Conservation (phyloP, 2,797 vertebrate species). For the Mormyrops attenuatus region DNA sequence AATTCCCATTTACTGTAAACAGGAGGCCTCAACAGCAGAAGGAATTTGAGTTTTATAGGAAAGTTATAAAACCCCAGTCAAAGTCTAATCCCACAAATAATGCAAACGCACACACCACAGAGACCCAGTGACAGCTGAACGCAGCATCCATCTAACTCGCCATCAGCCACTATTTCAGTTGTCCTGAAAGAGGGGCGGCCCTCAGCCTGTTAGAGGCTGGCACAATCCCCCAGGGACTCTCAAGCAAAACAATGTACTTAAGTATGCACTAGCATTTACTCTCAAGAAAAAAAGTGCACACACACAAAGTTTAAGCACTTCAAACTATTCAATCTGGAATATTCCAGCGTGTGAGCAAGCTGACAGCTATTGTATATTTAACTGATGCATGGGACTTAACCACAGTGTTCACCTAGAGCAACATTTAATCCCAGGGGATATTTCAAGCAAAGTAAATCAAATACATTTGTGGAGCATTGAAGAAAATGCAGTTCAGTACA, state of each 20-base stretch:
- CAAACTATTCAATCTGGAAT: background rate
- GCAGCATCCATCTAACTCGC: background rate
- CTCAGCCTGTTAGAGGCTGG: background rate
- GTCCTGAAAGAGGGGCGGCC: background rate
- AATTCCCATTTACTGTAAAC: background rate
- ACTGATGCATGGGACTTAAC: background rate
- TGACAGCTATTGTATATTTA: conserved; percentile 1
- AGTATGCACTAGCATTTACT: background rate
- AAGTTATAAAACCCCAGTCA: background rate
- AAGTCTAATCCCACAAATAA: background rate
- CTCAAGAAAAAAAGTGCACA: background rate
- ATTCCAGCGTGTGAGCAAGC: background rate
- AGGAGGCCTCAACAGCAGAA: background rate
- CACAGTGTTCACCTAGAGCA: background rate
- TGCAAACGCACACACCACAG: background rate
- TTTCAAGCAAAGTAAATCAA: background rate
- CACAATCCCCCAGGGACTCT: background rate
- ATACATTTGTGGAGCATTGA: background rate
- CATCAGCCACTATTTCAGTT: background rate
- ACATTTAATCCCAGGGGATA: background rate
- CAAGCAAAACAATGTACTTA: background rate
- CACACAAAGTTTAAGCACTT: background rate
- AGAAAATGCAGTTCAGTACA: background rate
- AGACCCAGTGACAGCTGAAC: background rate
- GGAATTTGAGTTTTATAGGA: background rate